These are phyloP conservation scores for Archips xylosteana DNA, from an alignment of 2,888 invertebrate species.

Conservation along the genomic window DNA sequence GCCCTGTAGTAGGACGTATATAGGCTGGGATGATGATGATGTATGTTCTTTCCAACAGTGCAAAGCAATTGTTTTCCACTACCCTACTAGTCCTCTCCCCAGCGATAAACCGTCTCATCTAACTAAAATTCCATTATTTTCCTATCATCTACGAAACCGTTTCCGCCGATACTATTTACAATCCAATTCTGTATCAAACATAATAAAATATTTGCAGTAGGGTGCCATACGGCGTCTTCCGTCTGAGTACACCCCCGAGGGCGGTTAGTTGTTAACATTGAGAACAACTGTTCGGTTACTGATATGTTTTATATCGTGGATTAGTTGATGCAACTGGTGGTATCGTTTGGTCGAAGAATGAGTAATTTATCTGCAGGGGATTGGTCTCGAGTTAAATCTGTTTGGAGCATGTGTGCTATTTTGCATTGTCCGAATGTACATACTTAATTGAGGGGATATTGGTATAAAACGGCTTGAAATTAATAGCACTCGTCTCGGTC, in stretches of 20 bases:
- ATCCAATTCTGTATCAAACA: conserved; percentile 27
- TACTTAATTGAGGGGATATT: conserved; percentile 3
- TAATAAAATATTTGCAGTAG: conserved; percentile 43
- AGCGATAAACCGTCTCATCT: not conserved
- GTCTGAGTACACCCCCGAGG: conserved; percentile 64
- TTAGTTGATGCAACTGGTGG: conserved; percentile 52
- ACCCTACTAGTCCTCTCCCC: not conserved
- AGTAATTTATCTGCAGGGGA: conserved; percentile 39
- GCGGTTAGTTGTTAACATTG: conserved; percentile 54
- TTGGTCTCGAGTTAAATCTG: conserved; percentile 33
- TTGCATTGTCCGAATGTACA: conserved; percentile 15
- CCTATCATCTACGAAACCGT: conserved; percentile 27
- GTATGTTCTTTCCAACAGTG: not conserved
- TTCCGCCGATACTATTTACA: conserved; percentile 36
- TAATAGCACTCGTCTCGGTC: not conserved
- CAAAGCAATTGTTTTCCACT: not conserved
- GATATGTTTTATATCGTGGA: conserved; percentile 66
- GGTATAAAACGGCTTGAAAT: not conserved
- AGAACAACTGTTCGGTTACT: conserved; percentile 71
- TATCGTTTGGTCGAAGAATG: conserved; percentile 24
- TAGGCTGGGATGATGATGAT: not conserved
- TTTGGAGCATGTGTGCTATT: conserved; percentile 28
- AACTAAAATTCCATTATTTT: conserved; percentile 20
- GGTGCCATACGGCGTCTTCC: conserved; percentile 63
- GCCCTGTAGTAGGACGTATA: too few species aligned